Evolutionary conservation across 2,797 vertebrate genomes (phyloP).

Genomic region (Lateolabrax maculatus): DNA sequence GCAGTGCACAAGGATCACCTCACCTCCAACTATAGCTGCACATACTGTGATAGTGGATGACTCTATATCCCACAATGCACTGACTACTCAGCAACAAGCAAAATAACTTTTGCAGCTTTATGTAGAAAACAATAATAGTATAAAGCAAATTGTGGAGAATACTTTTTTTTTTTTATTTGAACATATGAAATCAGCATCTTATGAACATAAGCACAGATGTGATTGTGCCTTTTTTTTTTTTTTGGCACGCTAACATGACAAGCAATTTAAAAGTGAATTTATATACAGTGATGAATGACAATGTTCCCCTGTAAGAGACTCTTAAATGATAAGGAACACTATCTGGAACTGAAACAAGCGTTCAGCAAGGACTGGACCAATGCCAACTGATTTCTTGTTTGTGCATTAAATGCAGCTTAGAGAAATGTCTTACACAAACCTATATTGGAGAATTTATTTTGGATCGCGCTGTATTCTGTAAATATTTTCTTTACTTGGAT

Average conservation of each 20-base stretch:
- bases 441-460: conserved; percentile 31
- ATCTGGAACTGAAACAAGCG: conserved; percentile 24
- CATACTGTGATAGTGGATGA: conserved; percentile 16
- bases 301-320: conserved; percentile 12
- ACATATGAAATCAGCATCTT: conserved; percentile 14
- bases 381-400: conserved; percentile 45
- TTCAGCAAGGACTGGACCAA: conserved; percentile 56
- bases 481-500: conserved; percentile 51
- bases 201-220: not conserved
- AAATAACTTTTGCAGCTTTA: conserved; percentile 35
- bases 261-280: conserved; percentile 12
- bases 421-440: conserved; percentile 32
- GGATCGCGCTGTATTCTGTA: conserved; percentile 41
- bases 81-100: conserved; percentile 25
- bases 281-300: conserved; percentile 25
- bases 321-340: conserved; percentile 29
- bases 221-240: not conserved
- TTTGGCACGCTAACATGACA: conserved; percentile 16
- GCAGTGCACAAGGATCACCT: conserved; percentile 35
- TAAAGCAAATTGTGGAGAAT: conserved; percentile 6
- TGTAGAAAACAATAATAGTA: conserved; percentile 7
- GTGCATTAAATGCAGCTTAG: conserved; percentile 34
- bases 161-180: conserved; percentile 10
- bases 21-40: not conserved
- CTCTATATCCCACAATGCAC: conserved; percentile 42